Evolutionary conservation across 2,797 vertebrate genomes (phyloP), one percentile per base, ranked within the genome.

Genomic region (Squalus acanthias): DNA sequence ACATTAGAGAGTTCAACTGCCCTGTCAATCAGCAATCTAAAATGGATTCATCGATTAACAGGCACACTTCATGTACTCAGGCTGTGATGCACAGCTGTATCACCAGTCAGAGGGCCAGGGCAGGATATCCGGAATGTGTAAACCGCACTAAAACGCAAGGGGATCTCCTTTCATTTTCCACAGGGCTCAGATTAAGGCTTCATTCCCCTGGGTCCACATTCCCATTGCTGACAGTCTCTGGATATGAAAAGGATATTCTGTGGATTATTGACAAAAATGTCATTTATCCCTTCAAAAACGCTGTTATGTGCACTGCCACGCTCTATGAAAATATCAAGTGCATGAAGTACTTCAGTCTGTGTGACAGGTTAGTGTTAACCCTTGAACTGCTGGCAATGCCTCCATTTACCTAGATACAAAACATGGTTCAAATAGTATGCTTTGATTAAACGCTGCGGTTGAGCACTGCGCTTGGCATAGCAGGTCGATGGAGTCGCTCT

Each of bases 121-220:
- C 63, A 69, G 91, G 91, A 93, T 67, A 93, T 93, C 91, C 65
- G 91, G 63, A 69, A 93, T 24, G 20, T 93, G 91, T 46, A 93
- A 69, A 85, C 82, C 5, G 12, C 82, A 50, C 46, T 85, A 20
- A 50, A 50, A 46, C n/a, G 46, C 91, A 69, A 93, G 63, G 24
- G 91, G 91, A 93, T 93, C 91, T 12, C 91, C 65, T 93, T 93
- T 24, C 63, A 26, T 69, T 69, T 93, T 65, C 29, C 91, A 93
- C 63, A 46, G n/a, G 91, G n/a, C 65, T 69, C 91, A 9, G 65
- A 93, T 93, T 69, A 69, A 69, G 65, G n/a, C 91, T 46, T 93
- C 91, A 67, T 67, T 67, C 65, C 33, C 91, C 63, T 69, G 65
- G 91, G 65, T 22, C 20, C n/a, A 46, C 63, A 67, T 93, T 69